phyloP scores from a whole-genome alignment of 2,888 invertebrate species.

The Ecliptopera silaceata region DNA sequence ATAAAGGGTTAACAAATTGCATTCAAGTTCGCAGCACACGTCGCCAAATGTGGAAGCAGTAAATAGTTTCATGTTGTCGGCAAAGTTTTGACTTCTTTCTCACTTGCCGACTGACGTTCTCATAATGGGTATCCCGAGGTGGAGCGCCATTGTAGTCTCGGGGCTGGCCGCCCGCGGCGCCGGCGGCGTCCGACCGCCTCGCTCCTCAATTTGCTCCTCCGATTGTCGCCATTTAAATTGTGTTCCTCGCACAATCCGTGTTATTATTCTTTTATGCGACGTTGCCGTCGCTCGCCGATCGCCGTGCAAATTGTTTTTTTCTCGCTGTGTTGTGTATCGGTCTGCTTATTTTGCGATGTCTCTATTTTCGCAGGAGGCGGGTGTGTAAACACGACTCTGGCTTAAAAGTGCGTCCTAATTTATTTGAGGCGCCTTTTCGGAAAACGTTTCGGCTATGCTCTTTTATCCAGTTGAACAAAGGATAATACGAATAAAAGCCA shows the following conservation, averaged over 20 bases:
- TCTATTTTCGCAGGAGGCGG: conserved; percentile 62
- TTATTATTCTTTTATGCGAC: conserved; percentile 69
- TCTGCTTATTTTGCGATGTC: conserved; percentile 57
- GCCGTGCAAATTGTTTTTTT: conserved; percentile 57
- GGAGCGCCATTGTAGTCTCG: conserved; percentile 54
- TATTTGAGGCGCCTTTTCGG: conserved; percentile 68
- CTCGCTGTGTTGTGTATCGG: conserved; percentile 49
- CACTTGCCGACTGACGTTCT: conserved; percentile 69
- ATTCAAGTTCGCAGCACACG: conserved; percentile 73
- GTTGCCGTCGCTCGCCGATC: conserved; percentile 44
- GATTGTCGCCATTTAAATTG: conserved; percentile 76
- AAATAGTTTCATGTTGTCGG: conserved; percentile 75
- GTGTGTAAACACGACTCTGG: conserved; percentile 63
- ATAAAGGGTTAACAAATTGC: conserved; percentile 80
- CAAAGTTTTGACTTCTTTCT: conserved; percentile 76
- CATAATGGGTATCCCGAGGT: conserved; percentile 65
- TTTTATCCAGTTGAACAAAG: conserved; percentile 74
- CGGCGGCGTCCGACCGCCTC: conserved; percentile 47
- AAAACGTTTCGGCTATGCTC: conserved; percentile 67
- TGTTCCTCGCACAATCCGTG: conserved; percentile 65
- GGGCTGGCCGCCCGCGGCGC: conserved; percentile 52
- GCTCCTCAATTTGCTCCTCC: conserved; percentile 57
- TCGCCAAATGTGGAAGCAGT: conserved; percentile 73
- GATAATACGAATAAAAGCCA: conserved; percentile 75
- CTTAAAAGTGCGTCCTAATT: conserved; percentile 71